These are phyloP conservation scores for Cosmorhoe ocellata DNA, from an alignment of 2,888 invertebrate genomes.

Conservation along the genomic window DNA sequence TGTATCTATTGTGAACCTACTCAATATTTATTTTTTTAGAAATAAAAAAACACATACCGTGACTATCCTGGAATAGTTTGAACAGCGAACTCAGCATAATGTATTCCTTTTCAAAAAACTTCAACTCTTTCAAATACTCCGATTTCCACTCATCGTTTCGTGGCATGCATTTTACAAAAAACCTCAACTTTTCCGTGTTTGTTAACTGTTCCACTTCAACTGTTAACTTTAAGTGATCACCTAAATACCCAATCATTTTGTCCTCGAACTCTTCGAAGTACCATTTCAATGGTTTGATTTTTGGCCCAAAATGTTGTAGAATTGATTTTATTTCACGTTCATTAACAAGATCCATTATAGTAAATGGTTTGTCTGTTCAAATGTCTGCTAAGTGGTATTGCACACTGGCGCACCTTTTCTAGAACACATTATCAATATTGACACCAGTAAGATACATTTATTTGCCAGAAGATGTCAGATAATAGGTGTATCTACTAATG, in stretches of 20 bases:
- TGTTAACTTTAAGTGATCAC: slow-evolving; percentile 63
- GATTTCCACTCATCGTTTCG: slow-evolving; percentile 72
- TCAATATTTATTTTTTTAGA: too few species aligned
- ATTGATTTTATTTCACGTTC: slow-evolving; percentile 51
- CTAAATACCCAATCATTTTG: slow-evolving; percentile 63
- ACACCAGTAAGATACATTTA: neutral
- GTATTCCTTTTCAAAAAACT: slow-evolving; percentile 65
- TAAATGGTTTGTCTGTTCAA: neutral
- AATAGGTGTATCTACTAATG: too few species aligned
- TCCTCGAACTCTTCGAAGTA: slow-evolving; percentile 51
- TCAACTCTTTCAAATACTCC: slow-evolving; percentile 53
- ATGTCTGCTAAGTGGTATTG: neutral
- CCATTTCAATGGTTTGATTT: slow-evolving; percentile 45
- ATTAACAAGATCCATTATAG: slow-evolving; percentile 51
- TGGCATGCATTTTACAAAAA: slow-evolving; percentile 85
- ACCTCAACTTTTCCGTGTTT: slow-evolving; percentile 44
- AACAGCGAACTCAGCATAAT: slow-evolving; percentile 61
- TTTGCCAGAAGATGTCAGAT: neutral
- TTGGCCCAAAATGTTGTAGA: slow-evolving; percentile 43
- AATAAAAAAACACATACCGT: slow-evolving; percentile 51
- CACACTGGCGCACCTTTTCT: neutral
- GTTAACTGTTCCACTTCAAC: slow-evolving; percentile 44
- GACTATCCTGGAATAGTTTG: slow-evolving; percentile 46
- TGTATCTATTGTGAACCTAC: too few species aligned
- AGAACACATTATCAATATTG: neutral